Percentiles rank a stretch among this genome's conserved stretches.
Conservation (phyloP, 1,140 invertebrate genomes). For the Listronotus oregonensis region DNA sequence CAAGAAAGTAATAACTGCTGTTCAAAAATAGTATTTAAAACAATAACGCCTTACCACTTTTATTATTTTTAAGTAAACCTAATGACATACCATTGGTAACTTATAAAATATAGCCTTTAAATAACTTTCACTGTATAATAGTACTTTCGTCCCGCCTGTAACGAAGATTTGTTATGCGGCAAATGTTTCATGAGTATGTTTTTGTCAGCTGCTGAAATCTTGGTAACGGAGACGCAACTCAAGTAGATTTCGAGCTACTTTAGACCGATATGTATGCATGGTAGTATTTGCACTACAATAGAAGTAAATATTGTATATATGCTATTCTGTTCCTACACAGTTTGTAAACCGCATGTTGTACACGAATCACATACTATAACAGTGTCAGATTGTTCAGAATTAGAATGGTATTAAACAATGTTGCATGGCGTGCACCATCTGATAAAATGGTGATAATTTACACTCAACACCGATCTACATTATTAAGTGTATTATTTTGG, state of each 20-base stretch:
- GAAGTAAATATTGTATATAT: constrained; percentile 12
- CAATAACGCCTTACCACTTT: too few species aligned
- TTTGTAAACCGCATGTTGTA: constrained; percentile 30
- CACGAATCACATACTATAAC: constrained; percentile 26
- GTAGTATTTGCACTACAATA: constrained; percentile 10
- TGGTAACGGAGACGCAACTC: background rate
- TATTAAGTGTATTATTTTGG: too few species aligned
- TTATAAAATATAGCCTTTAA: too few species aligned
- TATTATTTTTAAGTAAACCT: too few species aligned
- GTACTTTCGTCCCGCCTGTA: too few species aligned
- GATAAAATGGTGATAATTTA: constrained; percentile 19
- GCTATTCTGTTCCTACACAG: constrained; percentile 1
- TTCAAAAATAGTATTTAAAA: too few species aligned
- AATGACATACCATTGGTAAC: too few species aligned
- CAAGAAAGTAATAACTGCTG: too few species aligned
- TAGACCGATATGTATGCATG: background rate
- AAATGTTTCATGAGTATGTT: too few species aligned
- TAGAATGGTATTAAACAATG: constrained; percentile 25
- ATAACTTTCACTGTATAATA: too few species aligned
- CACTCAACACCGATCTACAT: background rate
- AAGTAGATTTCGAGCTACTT: background rate
- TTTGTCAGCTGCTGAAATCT: too few species aligned
- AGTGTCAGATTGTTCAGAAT: constrained; percentile 25
- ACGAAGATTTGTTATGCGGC: too few species aligned
- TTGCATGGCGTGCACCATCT: constrained; percentile 5